phyloP scores from a whole-genome alignment of 92 coral and sea anemone species.

The Meandrina meandrites region DNA sequence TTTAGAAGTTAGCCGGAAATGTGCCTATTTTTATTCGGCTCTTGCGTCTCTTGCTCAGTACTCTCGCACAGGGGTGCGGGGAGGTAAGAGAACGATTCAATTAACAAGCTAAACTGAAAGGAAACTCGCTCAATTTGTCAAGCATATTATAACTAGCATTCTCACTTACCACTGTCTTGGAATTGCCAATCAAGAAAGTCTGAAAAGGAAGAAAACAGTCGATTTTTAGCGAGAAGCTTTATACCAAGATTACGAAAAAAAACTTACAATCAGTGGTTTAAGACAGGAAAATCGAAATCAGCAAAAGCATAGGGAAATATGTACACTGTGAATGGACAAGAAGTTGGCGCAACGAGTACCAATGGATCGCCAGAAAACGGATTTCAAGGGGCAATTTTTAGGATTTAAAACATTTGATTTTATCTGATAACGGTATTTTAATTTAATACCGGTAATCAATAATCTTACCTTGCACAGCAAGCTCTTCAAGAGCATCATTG shows the following conservation, averaged over 20 bases:
- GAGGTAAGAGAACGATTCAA: no score
- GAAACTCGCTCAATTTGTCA: no score
- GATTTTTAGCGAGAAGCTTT: neutral
- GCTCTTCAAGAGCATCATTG: neutral
- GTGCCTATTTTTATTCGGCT: no score
- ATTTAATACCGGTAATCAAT: no score
- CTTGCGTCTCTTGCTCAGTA: no score
- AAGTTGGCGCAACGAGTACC: neutral
- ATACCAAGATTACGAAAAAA: neutral
- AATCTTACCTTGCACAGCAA: slow-evolving; percentile 16
- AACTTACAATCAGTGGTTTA: neutral
- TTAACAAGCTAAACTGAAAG: no score
- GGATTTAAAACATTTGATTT: no score
- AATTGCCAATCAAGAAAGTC: slow-evolving; percentile 1
- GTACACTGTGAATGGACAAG: neutral
- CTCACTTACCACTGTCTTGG: neutral
- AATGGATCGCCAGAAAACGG: neutral
- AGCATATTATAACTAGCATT: neutral
- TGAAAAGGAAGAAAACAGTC: neutral
- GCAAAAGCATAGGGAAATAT: neutral
- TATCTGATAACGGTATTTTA: no score
- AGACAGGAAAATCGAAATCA: neutral
- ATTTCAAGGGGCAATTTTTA: no score
- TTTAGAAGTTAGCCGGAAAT: neutral
- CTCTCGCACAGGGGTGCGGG: no score